Evolutionary conservation across 2,113 vertebrate genomes (phyloP), one percentile per base, ranked within the genome.

Genomic region (Serinus canaria): DNA sequence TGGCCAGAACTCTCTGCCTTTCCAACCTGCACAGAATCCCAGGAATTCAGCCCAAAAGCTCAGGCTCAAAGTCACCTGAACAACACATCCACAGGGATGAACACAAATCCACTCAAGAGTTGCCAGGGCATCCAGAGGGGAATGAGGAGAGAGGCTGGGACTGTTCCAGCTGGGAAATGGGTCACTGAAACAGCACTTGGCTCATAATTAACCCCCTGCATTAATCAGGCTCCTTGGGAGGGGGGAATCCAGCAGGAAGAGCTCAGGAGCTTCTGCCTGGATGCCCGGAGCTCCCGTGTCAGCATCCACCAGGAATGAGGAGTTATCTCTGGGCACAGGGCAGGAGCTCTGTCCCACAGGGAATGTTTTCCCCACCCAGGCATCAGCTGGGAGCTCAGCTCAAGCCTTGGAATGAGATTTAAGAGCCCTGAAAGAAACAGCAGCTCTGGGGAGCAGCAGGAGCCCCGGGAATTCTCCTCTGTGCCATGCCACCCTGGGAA

Each of bases 401-500:
- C 44, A 30, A 15, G 28, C 66, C 66, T 28, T 8, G 21, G 58
- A 66, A 70, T 9, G 20, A n/a, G 85, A 55, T 23, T 52, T n/a
- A 21, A 0, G 28, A 28, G 20, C 30, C 62, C 77, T 24, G 15
- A 16, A 64, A 70, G 72, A 13, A 83, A 25, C 7, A 10, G 12
- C 67, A 73, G 60, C 90, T 43, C 70, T 6, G 49, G 18, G 39
- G 18, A 74, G 81, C 81, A 46, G 47, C 13, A 8, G 47, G 39
- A 55, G 31, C 60, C 67, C 39, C 4, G 0, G 78, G 82, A 53
- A 83, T 74, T 64, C 75, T 24, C 70, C 9, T 4, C 60, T 0
- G 0, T 2, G 24, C 67, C 62, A 3, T 7, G 11, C n/a, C 76
- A 52, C 1, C 30, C 8, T 15, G 33, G 0, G 31, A 39, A 47